Evolutionary conservation across 2,888 invertebrate genomes (phyloP).

Genomic region (Schrankia costaestrigalis): DNA sequence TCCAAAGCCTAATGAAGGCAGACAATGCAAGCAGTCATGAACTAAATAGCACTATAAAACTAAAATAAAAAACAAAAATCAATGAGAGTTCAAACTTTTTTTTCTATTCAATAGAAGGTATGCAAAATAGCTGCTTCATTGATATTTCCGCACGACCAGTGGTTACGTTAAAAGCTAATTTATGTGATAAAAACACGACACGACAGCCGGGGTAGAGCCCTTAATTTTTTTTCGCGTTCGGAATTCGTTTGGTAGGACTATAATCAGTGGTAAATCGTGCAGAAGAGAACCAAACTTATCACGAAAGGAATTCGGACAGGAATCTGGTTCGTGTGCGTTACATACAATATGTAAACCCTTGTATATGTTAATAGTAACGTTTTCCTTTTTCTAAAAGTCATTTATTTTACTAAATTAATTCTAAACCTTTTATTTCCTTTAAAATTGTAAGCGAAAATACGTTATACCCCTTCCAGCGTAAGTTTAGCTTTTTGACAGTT

Average conservation of each 20-base stretch:
- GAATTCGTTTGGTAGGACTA: constrained; percentile 53
- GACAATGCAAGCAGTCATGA: no score
- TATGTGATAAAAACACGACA: constrained; percentile 24
- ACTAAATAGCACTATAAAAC: no score
- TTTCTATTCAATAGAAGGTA: neutral
- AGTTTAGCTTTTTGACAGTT: no score
- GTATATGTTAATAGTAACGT: constrained; percentile 28
- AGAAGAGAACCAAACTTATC: constrained; percentile 56
- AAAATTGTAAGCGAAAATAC: no score
- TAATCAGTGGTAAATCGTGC: constrained; percentile 67
- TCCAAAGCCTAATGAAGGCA: no score
- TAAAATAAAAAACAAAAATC: no score
- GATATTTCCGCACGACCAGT: constrained; percentile 23
- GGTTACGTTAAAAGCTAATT: constrained; percentile 26
- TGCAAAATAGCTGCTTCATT: constrained; percentile 16
- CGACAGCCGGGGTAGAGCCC: constrained; percentile 15
- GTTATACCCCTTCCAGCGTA: no score
- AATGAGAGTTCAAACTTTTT: no score
- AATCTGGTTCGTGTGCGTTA: constrained; percentile 43
- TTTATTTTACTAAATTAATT: no score
- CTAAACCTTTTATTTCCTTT: no score
- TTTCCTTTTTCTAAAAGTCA: no score
- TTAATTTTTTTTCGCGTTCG: constrained; percentile 41
- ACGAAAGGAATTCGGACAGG: constrained; percentile 50
- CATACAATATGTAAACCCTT: constrained; percentile 37